A percentile compares a stretch with the other conserved stretches of the same genome.
phyloP scores from a whole-genome alignment of 2,888 invertebrate genomes.

The Xestia c-nigrum region DNA sequence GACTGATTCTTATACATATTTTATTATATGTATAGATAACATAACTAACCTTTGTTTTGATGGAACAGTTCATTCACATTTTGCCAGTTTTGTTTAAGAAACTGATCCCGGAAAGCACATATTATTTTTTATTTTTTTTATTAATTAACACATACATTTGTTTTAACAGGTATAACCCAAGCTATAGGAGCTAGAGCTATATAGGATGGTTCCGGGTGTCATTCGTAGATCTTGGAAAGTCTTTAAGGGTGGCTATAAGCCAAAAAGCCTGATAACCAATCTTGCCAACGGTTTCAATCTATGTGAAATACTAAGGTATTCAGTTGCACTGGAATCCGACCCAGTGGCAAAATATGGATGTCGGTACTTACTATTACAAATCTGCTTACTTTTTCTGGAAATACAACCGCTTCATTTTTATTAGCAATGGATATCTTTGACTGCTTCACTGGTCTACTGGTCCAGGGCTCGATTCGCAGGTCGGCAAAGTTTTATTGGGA shows the following conservation, averaged over 20 bases:
- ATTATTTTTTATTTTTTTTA: too few species aligned
- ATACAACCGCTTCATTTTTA: background rate
- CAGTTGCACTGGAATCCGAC: background rate
- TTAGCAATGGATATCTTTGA: background rate
- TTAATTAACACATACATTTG: too few species aligned
- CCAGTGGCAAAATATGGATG: background rate
- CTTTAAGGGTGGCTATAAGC: background rate
- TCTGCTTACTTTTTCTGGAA: background rate
- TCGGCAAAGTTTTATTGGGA: too few species aligned
- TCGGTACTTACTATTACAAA: background rate
- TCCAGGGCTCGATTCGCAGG: too few species aligned
- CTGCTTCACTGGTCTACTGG: too few species aligned
- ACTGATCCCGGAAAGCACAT: background rate
- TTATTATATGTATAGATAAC: too few species aligned
- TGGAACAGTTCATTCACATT: background rate
- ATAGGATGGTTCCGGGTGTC: too few species aligned
- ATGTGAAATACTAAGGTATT: background rate
- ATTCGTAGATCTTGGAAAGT: background rate
- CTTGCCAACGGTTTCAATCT: background rate
- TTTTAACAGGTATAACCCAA: too few species aligned
- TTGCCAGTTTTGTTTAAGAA: background rate
- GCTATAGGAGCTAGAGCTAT: too few species aligned
- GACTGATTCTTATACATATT: background rate
- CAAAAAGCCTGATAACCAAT: background rate
- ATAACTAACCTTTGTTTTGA: background rate